These are phyloP conservation scores for Hestina assimilis DNA, from an alignment of 1,140 invertebrate species.

Conservation along the genomic window DNA sequence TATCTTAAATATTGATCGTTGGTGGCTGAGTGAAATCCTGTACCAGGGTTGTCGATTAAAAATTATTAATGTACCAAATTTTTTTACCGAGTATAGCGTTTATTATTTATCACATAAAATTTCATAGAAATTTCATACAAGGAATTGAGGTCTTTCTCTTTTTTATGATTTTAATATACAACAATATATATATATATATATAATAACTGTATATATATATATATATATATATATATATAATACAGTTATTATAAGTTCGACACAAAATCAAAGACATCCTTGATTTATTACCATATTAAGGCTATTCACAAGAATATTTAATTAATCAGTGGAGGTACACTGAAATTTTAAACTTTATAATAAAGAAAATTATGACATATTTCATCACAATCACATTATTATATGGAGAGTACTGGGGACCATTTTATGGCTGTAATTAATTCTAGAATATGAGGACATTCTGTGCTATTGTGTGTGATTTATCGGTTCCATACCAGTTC, in stretches of 20 bases:
- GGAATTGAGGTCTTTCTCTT: no score
- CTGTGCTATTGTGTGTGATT: constrained; percentile 15
- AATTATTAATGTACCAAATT: no score
- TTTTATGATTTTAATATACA: no score
- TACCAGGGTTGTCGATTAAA: constrained; percentile 2
- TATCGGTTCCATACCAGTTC: constrained; percentile 6
- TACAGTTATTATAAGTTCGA: no score
- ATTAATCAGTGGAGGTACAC: not conserved
- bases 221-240: no score
- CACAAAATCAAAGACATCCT: no score
- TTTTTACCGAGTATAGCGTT: not conserved
- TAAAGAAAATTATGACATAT: constrained; percentile 17
- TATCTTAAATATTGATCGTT: constrained; percentile 18
- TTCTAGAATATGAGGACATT: constrained; percentile 21
- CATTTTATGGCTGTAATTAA: constrained; percentile 26
- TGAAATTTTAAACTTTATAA: not conserved
- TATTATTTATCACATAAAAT: not conserved
- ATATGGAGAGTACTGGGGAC: constrained; percentile 4
- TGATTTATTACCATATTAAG: no score
- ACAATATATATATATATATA: no score
- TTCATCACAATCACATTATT: constrained; percentile 17
- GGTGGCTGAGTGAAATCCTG: constrained; percentile 5
- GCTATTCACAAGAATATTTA: no score
- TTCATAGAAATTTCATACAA: not conserved
- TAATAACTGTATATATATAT: no score